Evolutionary conservation across 2,888 invertebrate species (phyloP), one percentile per base, ranked within the genome.

Genomic region (Ariolimax columbianus): DNA sequence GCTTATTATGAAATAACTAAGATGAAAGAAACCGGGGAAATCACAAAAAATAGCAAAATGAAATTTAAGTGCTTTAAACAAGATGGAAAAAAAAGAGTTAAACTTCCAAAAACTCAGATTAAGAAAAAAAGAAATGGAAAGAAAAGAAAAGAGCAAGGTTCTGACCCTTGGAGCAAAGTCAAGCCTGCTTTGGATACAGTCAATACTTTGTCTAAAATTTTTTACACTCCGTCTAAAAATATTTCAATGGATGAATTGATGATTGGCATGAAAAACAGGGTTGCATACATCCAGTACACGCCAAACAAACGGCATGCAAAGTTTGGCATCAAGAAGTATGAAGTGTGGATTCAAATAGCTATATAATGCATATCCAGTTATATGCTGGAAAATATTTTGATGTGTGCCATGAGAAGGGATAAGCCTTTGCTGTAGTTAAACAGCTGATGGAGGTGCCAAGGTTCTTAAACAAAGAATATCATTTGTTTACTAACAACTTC

Each of bases 101-200:
- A n/a, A n/a, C n/a, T n/a, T n/a, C n/a, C n/a, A n/a, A n/a, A n/a
- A n/a, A n/a, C n/a, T n/a, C n/a, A n/a, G n/a, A n/a, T n/a, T n/a
- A n/a, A n/a, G n/a, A n/a, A n/a, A n/a, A n/a, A n/a, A n/a, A n/a
- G n/a, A n/a, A n/a, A n/a, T n/a, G n/a, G n/a, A n/a, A n/a, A 72
- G 72, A 72, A 72, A 72, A 72, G 86, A n/a, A 82, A 72, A 26
- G 30, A 86, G 72, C 59, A 47, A 30, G 78, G 78, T n/a, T 86
- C 68, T 86, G 86, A 86, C 59, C 82, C 86, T 51, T 86, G 82
- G 82, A n/a, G n/a, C 43, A 86, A 86, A 72, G 66, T 82, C 14
- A 73, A 73, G 19, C 78, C 86, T 63, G 66, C 78, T 14, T 73
- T 82, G 4, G 82, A 77, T 33, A 38, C 40, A 17, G 26, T 82